These are phyloP conservation scores for Erynnis tages DNA, from an alignment of 2,888 invertebrate species.

Conservation along the genomic window DNA sequence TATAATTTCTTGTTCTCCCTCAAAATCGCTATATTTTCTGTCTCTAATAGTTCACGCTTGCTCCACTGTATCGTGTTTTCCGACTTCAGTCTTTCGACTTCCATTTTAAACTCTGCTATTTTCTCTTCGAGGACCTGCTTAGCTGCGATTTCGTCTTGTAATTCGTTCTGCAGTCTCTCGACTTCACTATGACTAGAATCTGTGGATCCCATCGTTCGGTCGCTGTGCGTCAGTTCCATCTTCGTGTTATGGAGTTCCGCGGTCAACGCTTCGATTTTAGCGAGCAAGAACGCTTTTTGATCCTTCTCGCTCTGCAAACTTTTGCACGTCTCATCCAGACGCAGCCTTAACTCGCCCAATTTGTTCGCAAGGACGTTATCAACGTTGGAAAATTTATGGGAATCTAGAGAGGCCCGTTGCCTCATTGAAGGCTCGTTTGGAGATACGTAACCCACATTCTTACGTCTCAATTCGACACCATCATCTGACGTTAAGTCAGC, in stretches of 20 bases:
- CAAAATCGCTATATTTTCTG: constrained; percentile 92
- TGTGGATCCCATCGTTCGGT: constrained; percentile 68
- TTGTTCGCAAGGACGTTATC: constrained; percentile 70
- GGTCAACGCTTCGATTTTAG: constrained; percentile 65
- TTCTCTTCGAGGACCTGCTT: constrained; percentile 74
- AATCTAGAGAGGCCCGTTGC: constrained; percentile 70
- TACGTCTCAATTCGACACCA: constrained; percentile 66
- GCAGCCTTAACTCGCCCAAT: constrained; percentile 60
- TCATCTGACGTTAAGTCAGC: constrained; percentile 66
- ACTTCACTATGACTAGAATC: constrained; percentile 75
- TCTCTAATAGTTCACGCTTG: constrained; percentile 93
- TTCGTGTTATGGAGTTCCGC: constrained; percentile 66
- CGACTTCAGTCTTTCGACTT: constrained; percentile 92
- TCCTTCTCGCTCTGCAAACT: constrained; percentile 68
- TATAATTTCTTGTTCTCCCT: constrained; percentile 93
- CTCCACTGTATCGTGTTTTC: constrained; percentile 98
- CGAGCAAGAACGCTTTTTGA: constrained; percentile 63
- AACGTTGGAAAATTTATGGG: constrained; percentile 71
- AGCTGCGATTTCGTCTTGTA: constrained; percentile 72
- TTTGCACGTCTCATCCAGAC: constrained; percentile 66
- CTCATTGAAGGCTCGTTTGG: constrained; percentile 52
- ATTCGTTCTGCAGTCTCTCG: constrained; percentile 68
- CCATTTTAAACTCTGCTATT: constrained; percentile 67
- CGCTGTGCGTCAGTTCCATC: constrained; percentile 62
- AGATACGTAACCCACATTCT: constrained; percentile 52